Conservation (phyloP, 2,888 invertebrate genomes). For the Marasmarcha lunaedactyla region DNA sequence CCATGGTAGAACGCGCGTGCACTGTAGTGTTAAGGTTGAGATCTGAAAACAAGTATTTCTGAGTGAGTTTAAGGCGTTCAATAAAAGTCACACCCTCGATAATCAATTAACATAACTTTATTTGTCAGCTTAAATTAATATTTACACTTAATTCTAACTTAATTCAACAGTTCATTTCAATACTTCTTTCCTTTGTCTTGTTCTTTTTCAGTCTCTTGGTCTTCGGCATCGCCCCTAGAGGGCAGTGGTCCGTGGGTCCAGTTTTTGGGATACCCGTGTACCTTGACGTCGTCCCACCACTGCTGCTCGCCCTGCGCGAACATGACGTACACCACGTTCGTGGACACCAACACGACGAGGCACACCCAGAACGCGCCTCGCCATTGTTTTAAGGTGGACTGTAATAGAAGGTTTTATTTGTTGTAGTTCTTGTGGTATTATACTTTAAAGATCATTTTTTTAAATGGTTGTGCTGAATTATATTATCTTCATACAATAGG, state of each 20-base stretch:
- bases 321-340: slow-evolving; percentile 76
- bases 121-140: slow-evolving; percentile 8
- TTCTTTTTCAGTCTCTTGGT: slow-evolving; percentile 21
- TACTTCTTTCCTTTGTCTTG: slow-evolving; percentile 10
- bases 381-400: slow-evolving; percentile 79
- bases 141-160: slow-evolving; percentile 4
- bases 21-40: too few species aligned
- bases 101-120: too few species aligned
- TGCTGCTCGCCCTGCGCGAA: slow-evolving; percentile 82
- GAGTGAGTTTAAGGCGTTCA: too few species aligned
- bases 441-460: background rate
- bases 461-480: too few species aligned
- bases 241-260: slow-evolving; percentile 54
- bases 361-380: slow-evolving; percentile 85
- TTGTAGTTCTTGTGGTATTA: background rate
- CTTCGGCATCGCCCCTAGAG: slow-evolving; percentile 29
- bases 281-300: slow-evolving; percentile 78
- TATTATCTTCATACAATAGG: too few species aligned
- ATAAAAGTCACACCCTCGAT: too few species aligned
- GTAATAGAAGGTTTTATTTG: slow-evolving; percentile 22
- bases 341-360: slow-evolving; percentile 73
- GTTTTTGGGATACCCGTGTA: slow-evolving; percentile 46
- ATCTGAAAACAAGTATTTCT: too few species aligned
- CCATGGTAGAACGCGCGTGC: too few species aligned
- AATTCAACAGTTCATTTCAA: slow-evolving; percentile 4